A percentile compares a stretch with the other conserved stretches of the same genome.
Conservation (phyloP, 2,888 invertebrate genomes). For the Molanna angustata region DNA sequence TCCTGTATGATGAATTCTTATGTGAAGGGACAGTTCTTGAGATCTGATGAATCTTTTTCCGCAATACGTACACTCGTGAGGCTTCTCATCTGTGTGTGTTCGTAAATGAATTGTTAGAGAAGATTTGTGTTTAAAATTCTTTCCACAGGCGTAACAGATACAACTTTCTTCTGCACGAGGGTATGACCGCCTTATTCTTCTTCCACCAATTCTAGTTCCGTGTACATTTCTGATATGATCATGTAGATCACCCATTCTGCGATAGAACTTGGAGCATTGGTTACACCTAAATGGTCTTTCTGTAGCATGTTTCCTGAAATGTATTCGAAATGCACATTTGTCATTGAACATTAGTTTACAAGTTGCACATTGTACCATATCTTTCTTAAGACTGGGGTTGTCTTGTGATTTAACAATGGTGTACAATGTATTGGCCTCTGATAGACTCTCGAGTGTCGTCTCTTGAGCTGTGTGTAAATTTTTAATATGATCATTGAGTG, state of each 20-base stretch:
- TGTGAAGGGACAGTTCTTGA: constrained; percentile 39
- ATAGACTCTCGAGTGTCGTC: background rate
- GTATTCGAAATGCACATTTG: constrained; percentile 10
- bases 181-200: background rate
- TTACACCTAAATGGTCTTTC: constrained; percentile 39
- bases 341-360: constrained; percentile 6
- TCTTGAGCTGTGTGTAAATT: constrained; percentile 1
- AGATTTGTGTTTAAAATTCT: constrained; percentile 8
- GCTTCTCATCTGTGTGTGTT: constrained; percentile 35
- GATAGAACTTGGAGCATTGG: constrained; percentile 36
- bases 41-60: constrained; percentile 39
- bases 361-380: constrained; percentile 7
- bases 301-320: constrained; percentile 39
- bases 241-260: constrained; percentile 39
- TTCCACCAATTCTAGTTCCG: background rate
- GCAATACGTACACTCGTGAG: constrained; percentile 38
- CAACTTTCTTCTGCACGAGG: constrained; percentile 1
- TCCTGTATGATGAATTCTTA: constrained; percentile 5
- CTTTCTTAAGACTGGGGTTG: constrained; percentile 1
- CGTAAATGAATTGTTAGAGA: constrained; percentile 7
- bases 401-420: constrained; percentile 3
- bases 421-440: background rate
- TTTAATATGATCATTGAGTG: constrained; percentile 9
- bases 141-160: constrained; percentile 3
- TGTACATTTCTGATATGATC: constrained; percentile 36